Base-by-base conservation (phyloP, 2,888 invertebrate genomes). In the Dermolepida albohirtum region DNA sequence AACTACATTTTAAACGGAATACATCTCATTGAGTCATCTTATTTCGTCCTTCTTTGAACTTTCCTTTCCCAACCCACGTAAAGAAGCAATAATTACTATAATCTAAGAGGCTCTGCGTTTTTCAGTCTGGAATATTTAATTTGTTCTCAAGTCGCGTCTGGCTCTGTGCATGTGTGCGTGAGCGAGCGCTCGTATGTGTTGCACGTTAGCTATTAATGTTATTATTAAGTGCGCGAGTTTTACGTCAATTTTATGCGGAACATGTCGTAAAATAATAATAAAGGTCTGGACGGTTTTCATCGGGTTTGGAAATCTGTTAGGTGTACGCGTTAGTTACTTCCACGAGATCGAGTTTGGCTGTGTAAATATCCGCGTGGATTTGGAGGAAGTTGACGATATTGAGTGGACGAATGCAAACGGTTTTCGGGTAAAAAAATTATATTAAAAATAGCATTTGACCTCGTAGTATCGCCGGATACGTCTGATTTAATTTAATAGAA, bases 181-280 rank as follows among this genome's bases (percentile, higher is more conserved):
- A 1, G 10, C 34, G 10, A 34, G 34, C 22, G 22, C 22, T 22
- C 4, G 22, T 22, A 22, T 22, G 22, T 22, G 22, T 22, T 22
- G 22, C 6, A 6, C 6, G 34, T 34, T 6, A 34, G 34, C 6
- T 34, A 34, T 34, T 34, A 34, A 34, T 34, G 34, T 34, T 34
- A 34, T 34, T 34, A 34, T 6, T 34, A 34, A 34, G 34, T 8
- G n/a, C 29, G 27, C n/a, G 14, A 6, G 12, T 29, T 51, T 51
- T 51, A 51, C 51, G 51, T 51, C 51, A 51, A 29, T 12, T 51
- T 51, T 51, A 51, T 40, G 14, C 54, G 40, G 54, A 54, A 54
- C 54, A 54, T 54, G 54, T 54, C 54, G 54, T 54, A 54, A 54
- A 54, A 54, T 29, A 40, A 54, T 54, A 54, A 54, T 39, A 54